Conservation (phyloP, 1,140 invertebrate genomes). For the Drosophila kurseongensis region DNA sequence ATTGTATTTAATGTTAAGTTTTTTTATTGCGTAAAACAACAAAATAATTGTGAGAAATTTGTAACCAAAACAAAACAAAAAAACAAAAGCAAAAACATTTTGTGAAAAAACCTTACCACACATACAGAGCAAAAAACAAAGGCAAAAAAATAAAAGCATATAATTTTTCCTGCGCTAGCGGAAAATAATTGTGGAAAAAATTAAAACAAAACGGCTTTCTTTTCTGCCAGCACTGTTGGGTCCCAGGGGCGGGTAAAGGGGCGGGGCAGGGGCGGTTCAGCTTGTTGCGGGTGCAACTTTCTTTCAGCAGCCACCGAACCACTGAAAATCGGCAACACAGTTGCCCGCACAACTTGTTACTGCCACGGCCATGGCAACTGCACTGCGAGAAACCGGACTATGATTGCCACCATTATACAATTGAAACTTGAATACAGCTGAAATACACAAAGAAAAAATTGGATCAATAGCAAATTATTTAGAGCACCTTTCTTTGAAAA, state of each 20-base stretch:
- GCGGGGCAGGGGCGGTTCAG: conserved; percentile 4
- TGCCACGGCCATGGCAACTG: conserved; percentile 45
- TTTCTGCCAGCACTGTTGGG: conserved; percentile 45
- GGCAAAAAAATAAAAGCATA: conserved; percentile 75
- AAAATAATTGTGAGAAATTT: conserved; percentile 80
- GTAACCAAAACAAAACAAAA: conserved; percentile 79
- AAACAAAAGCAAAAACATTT: conserved; percentile 58
- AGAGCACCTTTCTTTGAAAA: neutral
- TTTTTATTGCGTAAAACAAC: conserved; percentile 77
- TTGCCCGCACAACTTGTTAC: conserved; percentile 31
- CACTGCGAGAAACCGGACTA: conserved; percentile 8
- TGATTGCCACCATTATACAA: neutral
- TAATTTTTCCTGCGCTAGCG: conserved; percentile 80
- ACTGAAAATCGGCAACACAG: conserved; percentile 59
- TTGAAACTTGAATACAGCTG: neutral
- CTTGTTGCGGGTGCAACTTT: conserved; percentile 73
- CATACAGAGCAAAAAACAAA: conserved; percentile 53
- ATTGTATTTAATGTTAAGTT: conserved; percentile 84
- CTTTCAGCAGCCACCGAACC: conserved; percentile 61
- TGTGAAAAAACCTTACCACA: conserved; percentile 56
- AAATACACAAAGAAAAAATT: neutral
- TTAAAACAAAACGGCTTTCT: conserved; percentile 80
- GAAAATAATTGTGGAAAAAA: conserved; percentile 82
- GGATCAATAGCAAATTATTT: neutral
- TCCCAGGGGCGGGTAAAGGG: neutral